Conservation (phyloP, 2,888 invertebrate species). For the Drosophila emarginata region DNA sequence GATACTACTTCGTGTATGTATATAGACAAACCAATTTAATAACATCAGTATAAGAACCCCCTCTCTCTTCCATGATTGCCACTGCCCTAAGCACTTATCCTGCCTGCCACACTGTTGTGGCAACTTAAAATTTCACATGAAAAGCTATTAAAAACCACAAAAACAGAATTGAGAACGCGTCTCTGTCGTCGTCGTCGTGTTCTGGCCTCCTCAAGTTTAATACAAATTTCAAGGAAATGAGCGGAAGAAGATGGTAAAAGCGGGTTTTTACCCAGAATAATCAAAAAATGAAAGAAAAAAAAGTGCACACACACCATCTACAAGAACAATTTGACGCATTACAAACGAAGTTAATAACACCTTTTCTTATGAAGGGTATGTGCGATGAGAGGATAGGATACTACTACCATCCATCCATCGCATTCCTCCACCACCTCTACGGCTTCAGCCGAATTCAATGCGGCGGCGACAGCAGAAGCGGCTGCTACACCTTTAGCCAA, state of each 20-base stretch:
- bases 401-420: slow-evolving; percentile 23
- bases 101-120: slow-evolving; percentile 15
- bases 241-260: slow-evolving; percentile 76
- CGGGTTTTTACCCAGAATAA: slow-evolving; percentile 73
- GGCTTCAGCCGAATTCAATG: slow-evolving; percentile 47
- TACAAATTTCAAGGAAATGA: slow-evolving; percentile 73
- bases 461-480: slow-evolving; percentile 11
- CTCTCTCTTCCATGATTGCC: not conserved
- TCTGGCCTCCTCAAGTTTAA: slow-evolving; percentile 61
- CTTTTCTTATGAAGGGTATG: slow-evolving; percentile 75
- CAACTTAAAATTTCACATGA: slow-evolving; percentile 65
- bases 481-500: slow-evolving; percentile 47
- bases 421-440: slow-evolving; percentile 25
- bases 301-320: slow-evolving; percentile 49
- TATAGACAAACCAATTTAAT: slow-evolving; percentile 56
- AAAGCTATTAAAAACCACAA: slow-evolving; percentile 64
- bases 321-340: slow-evolving; percentile 57
- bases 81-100: slow-evolving; percentile 65
- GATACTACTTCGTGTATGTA: slow-evolving; percentile 30
- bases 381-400: slow-evolving; percentile 7
- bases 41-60: not conserved
- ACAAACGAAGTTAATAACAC: slow-evolving; percentile 72
- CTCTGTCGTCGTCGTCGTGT: not conserved
- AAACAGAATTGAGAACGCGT: slow-evolving; percentile 40
- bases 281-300: slow-evolving; percentile 49